These are phyloP conservation scores for Lutjanus campechanus DNA, from an alignment of 2,797 vertebrate species.

Conservation along the genomic window DNA sequence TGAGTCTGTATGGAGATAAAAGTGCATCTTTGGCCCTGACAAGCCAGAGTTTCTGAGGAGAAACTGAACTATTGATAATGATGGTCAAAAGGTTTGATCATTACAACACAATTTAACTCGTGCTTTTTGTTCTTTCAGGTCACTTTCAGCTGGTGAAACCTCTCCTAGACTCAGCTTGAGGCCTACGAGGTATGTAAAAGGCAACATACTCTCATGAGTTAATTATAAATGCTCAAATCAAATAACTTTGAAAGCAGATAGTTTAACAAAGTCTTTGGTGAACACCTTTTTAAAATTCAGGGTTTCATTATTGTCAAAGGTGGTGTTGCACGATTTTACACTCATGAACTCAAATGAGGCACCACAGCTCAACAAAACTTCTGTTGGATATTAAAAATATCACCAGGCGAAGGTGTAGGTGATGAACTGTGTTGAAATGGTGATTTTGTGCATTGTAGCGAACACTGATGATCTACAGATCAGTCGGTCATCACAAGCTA, in stretches of 20 bases:
- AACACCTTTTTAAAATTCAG: background rate
- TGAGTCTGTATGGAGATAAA: constrained; percentile 63
- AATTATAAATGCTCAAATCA: background rate
- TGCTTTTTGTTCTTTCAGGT: background rate
- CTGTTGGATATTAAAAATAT: background rate
- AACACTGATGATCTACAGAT: no score
- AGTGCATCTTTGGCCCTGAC: constrained; percentile 83
- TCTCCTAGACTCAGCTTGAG: background rate
- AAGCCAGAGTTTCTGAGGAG: constrained; percentile 83
- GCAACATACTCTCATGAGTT: background rate
- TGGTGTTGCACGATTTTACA: background rate
- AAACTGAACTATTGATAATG: background rate
- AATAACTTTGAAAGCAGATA: background rate
- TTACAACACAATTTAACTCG: background rate
- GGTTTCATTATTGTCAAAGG: background rate
- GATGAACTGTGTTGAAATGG: background rate
- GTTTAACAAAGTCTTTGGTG: background rate
- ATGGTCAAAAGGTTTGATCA: background rate
- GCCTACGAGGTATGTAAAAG: background rate
- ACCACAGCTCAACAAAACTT: background rate
- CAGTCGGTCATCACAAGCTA: no score
- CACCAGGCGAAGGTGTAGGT: background rate
- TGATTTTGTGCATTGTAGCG: background rate
- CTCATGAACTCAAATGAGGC: no score
- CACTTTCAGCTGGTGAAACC: no score